Conservation (phyloP, 2,113 vertebrate genomes). For the Ammodytes dubius region DNA sequence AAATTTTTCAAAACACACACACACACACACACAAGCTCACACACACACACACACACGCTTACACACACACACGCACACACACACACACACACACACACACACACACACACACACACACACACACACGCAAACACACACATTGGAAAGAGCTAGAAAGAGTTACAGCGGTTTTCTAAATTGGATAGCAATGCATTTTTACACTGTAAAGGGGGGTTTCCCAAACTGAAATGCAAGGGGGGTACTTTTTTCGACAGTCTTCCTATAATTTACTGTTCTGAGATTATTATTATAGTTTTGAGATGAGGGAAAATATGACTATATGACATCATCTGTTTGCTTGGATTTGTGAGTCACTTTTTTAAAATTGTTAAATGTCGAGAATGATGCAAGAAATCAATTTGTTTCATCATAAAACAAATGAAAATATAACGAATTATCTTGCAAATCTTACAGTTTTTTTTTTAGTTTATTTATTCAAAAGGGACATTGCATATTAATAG, state of each 20-base stretch:
- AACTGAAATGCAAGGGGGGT: background rate
- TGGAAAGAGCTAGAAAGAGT: no score
- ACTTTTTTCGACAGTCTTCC: slow-evolving; percentile 5
- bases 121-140: no score
- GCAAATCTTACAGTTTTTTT: background rate
- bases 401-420: background rate
- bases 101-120: no score
- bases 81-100: no score
- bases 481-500: no score
- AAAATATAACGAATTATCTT: background rate
- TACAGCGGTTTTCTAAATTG: background rate
- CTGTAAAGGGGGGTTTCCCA: slow-evolving; percentile 13
- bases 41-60: no score
- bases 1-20: no score
- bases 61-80: no score
- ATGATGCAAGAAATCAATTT: background rate
- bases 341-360: background rate
- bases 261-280: slow-evolving; percentile 27
- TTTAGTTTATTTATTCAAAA: no score
- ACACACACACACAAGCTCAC: no score
- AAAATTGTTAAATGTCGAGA: background rate
- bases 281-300: background rate
- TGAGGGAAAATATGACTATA: background rate
- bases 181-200: slow-evolving; percentile 25
- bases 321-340: background rate